Evolutionary conservation across 2,797 vertebrate species (phyloP), one percentile per base, ranked within the genome.

Genomic region (Urocyon cinereoargenteus): DNA sequence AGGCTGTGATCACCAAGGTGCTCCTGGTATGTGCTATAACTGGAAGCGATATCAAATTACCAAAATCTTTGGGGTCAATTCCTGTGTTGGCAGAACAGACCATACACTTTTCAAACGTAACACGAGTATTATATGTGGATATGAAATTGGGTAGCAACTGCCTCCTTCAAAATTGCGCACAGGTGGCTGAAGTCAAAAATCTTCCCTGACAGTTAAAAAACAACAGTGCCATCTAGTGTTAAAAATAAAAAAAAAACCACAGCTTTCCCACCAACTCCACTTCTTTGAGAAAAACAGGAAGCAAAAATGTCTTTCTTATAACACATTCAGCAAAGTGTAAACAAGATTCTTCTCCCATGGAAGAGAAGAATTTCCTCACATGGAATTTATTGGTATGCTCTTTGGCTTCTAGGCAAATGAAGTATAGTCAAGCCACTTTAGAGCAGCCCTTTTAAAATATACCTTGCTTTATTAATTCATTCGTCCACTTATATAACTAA

Each of bases 171-270:
- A 90, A 59, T 10, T 4, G 0, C 2, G 34, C 0, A 0, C 0
- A 18, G 19, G 28, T 1, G 1, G 34, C 64, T 53, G 14, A 22
- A 16, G 57, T 22, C 7, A 49, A 77, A n/a, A 55, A 12, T 15
- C 61, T 68, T 14, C 57, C 61, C 16, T 51, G 96, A 45, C 26
- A 26, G 34, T 14, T 91, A 61, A 98, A 98, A 96, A 88, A 96
- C 97, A 97, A 97, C n/a, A 98, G 55, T 86, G 98, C 98, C 99
- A 98, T 94, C 99, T 98, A 94, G 98, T 96, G 98, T 97, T 91
- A 6, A 21, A 10, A 62, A 61, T 14, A 61, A 53, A 87, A 97
- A 98, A 2, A 45, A 45, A 7, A 1, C 40, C 89, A 87, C 97
- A 97, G 84, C 72, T 83, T 49, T 84, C 16, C 64, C 70, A 24